Base-by-base conservation (phyloP, 2,113 vertebrate species). In the Pituophis catenifer region DNA sequence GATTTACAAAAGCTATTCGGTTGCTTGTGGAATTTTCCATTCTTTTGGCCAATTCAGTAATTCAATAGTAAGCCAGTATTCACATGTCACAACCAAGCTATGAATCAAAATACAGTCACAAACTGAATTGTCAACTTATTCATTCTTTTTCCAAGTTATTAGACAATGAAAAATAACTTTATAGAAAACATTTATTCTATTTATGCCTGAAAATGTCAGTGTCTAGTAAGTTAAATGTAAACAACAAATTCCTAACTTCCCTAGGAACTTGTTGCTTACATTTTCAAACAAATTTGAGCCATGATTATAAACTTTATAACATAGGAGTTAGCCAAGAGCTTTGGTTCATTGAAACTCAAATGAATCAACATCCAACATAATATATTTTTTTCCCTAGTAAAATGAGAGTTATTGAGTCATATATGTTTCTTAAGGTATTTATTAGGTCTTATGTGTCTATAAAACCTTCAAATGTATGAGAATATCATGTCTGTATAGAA, bases 391-490 rank as follows among this genome's bases (percentile, higher is more conserved):
- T 70, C 96, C 96, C 96, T 96, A 95, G 96, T 29, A 97, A 95
- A 97, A 97, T 88, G 94, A 95, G 54, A 94, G 92, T 91, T 96
- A 95, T 58, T 62, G 94, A 86, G 94, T 91, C 90, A 94, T 93
- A 48, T 96, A 96, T 93, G 89, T 91, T 96, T 96, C 91, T 92
- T 81, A 96, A 97, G 97, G 97, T 52, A 38, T 65, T 93, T 93
- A 93, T 97, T 97, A 95, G 96, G 96, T 96, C 97, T 98, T 96
- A 97, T 96, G 96, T 95, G 92, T 33, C 94, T 97, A 98, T 97
- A 98, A 97, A 98, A 98, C 95, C 97, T 93, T 90, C 94, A 97
- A 97, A 96, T 96, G 97, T 95, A 48, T 88, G 93, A 33, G 95
- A 97, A 96, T 96, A 96, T 95, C 96, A 97, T 96, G 95, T 93